phyloP scores from a whole-genome alignment of 2,888 invertebrate genomes.

The Anaspis maculata region DNA sequence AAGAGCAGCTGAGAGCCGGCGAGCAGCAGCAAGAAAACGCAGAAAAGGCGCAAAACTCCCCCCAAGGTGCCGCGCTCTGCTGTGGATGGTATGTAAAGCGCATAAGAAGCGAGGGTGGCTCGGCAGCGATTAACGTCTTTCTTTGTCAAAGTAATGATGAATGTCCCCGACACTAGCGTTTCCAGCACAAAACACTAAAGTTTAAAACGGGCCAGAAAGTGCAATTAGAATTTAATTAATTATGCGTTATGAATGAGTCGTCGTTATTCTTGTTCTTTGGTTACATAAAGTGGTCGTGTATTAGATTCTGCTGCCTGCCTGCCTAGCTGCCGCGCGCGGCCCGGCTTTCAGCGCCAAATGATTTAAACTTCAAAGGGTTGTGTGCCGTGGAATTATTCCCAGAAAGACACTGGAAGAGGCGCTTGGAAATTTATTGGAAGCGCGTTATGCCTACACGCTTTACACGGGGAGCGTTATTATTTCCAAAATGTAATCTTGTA shows the following conservation, averaged over 20 bases:
- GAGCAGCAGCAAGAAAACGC: too few relatives aligned
- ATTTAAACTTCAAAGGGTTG: slow-evolving; percentile 28
- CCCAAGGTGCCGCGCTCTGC: too few relatives aligned
- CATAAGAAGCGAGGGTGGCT: slow-evolving; percentile 10
- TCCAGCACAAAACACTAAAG: slow-evolving; percentile 39
- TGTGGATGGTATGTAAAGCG: too few relatives aligned
- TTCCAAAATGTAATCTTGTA: too few relatives aligned
- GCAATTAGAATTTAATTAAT: slow-evolving; percentile 46
- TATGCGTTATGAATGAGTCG: slow-evolving; percentile 41
- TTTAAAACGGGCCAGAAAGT: slow-evolving; percentile 36
- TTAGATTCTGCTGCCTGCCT: too few relatives aligned
- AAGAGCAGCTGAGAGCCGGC: too few relatives aligned
- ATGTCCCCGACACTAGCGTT: slow-evolving; percentile 39
- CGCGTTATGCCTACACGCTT: too few relatives aligned
- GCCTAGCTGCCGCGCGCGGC: too few relatives aligned
- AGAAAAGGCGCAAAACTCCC: too few relatives aligned
- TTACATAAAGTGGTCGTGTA: slow-evolving; percentile 15
- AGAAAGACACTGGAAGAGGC: too few relatives aligned
- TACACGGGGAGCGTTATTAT: too few relatives aligned
- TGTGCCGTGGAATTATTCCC: slow-evolving; percentile 30
- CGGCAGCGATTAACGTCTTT: slow-evolving; percentile 38
- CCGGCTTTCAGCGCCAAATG: slow-evolving; percentile 21
- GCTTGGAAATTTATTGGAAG: too few relatives aligned
- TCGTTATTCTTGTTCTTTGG: slow-evolving; percentile 28
- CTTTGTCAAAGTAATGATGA: slow-evolving; percentile 43